These are phyloP conservation scores for Tetramorium alpestre DNA, from an alignment of 1,140 invertebrate genomes.

Conservation along the genomic window DNA sequence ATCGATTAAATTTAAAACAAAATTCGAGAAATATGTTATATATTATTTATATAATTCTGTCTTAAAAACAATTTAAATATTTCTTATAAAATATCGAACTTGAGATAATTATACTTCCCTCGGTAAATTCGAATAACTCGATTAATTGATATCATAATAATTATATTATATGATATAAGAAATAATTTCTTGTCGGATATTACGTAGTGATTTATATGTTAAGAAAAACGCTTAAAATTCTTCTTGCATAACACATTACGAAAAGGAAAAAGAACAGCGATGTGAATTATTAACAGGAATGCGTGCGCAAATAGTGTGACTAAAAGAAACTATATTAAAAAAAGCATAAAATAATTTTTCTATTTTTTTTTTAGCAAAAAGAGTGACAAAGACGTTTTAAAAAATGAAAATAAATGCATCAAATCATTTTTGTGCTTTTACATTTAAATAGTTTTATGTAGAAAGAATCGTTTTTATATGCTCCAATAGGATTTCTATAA, in stretches of 20 bases:
- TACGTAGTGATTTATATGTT: neutral
- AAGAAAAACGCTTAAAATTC: neutral
- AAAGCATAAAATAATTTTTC: neutral
- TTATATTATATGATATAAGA: neutral
- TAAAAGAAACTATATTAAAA: neutral
- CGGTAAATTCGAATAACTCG: neutral
- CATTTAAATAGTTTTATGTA: neutral
- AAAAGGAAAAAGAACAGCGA: slow-evolving; percentile 8
- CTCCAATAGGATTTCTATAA: neutral
- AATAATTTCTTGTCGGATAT: neutral
- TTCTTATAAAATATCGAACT: neutral
- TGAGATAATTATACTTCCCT: neutral
- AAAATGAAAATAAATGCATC: neutral
- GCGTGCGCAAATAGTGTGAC: neutral
- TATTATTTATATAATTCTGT: neutral
- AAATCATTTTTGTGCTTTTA: neutral
- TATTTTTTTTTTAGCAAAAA: neutral
- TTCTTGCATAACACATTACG: neutral
- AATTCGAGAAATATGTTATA: neutral
- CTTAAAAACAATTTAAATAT: neutral
- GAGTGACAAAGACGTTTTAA: neutral
- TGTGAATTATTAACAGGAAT: neutral
- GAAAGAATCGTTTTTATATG: neutral
- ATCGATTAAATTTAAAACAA: neutral
- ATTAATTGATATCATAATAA: neutral